Evolutionary conservation across 2,888 invertebrate species (phyloP).

Genomic region (Tenthredo distinguenda): DNA sequence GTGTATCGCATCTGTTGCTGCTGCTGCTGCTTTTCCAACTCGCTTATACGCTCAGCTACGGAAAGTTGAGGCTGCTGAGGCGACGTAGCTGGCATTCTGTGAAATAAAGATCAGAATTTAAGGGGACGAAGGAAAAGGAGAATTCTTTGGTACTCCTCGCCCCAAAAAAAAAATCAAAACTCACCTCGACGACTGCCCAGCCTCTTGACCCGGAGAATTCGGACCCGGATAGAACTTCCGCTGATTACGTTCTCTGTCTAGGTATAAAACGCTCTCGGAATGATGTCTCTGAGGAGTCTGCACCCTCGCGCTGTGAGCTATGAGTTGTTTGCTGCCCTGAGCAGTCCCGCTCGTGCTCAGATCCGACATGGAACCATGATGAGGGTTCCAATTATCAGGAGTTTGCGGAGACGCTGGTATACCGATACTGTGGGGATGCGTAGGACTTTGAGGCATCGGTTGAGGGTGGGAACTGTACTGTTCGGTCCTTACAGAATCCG

Average conservation of each 20-base stretch:
- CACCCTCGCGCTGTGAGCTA: slow-evolving; percentile 88
- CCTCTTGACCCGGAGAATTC: slow-evolving; percentile 81
- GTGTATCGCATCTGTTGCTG: slow-evolving; percentile 82
- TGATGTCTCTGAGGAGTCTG: slow-evolving; percentile 89
- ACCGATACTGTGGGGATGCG: slow-evolving; percentile 57
- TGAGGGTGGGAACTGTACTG: slow-evolving; percentile 60
- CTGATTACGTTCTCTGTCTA: slow-evolving; percentile 81
- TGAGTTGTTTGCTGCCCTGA: slow-evolving; percentile 80
- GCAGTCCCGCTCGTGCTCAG: slow-evolving; percentile 68
- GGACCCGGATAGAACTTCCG: slow-evolving; percentile 85
- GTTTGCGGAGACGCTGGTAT: slow-evolving; percentile 57
- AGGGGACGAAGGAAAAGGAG: neutral
- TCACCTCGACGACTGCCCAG: slow-evolving; percentile 63
- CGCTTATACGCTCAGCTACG: slow-evolving; percentile 80
- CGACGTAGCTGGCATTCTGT: slow-evolving; percentile 68
- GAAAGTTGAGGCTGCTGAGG: slow-evolving; percentile 78
- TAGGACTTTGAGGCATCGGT: slow-evolving; percentile 66
- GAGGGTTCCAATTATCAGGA: slow-evolving; percentile 67
- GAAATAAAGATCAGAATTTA: slow-evolving; percentile 44
- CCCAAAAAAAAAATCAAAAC: slow-evolving; percentile 43
- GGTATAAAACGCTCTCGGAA: slow-evolving; percentile 87
- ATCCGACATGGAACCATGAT: slow-evolving; percentile 73
- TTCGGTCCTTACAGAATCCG: slow-evolving; percentile 62
- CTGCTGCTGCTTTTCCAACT: slow-evolving; percentile 77
- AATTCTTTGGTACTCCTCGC: neutral